Evolutionary conservation across 1,140 invertebrate genomes (phyloP), one percentile per base, ranked within the genome.

Genomic region (Ceratina japonica): DNA sequence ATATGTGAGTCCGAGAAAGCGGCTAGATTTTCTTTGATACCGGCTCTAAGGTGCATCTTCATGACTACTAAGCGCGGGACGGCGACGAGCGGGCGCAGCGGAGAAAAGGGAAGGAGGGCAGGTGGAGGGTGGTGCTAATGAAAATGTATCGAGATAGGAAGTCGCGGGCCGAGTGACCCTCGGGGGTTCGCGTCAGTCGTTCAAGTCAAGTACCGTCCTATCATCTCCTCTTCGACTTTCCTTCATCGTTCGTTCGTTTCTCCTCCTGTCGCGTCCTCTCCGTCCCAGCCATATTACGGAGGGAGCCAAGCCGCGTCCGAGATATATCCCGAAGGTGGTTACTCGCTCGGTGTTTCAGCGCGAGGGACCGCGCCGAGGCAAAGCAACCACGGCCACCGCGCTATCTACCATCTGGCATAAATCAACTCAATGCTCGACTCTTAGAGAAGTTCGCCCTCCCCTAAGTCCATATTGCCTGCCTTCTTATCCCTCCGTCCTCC

Each of bases 401-500:
- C 82, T 91, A 91, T 91, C 90, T 91, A 87, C 86, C 87, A 91
- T 90, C 89, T 91, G 87, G 89, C 86, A 90, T 91, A 90, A 91
- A 91, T 91, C 90, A 91, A 91, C 87, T 89, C 89, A 86, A 87
- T 89, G 87, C 88, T 89, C 84, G 83, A 82, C 83, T 87, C 87
- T 86, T 86, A 86, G 85, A 85, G 81, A 84, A 79, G 74, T 86
- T 85, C 86, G 80, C 82, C 85, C 88, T 86, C 87, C 82, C 75
- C 87, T 87, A 88, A 89, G 82, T 84, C 75, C 83, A 88, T 88
- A 89, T 86, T 87, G 86, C 85, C 79, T 86, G 70, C 78, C 80
- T 83, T 78, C 83, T 86, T 87, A 85, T 86, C 86, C 80, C 80
- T 79, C 66, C 77, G 72, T 70, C 80, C 79, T 61, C 56, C 59